These are phyloP conservation scores for Cryptoblepharus egeriae DNA, from an alignment of 2,797 vertebrate genomes.

Conservation along the genomic window DNA sequence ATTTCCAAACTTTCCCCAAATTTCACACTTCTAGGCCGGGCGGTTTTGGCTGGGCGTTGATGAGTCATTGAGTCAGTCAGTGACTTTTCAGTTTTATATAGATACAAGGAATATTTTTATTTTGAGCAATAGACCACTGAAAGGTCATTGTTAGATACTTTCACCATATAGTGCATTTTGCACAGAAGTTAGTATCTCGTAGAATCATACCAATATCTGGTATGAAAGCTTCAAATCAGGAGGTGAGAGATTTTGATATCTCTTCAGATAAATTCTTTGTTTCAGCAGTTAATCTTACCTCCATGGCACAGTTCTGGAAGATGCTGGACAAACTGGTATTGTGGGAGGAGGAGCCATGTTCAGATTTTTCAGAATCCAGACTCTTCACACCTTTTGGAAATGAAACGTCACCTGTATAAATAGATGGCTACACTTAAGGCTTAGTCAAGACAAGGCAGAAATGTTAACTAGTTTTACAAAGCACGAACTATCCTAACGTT, in stretches of 20 bases:
- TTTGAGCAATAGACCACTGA: too few relatives aligned
- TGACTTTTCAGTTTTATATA: too few relatives aligned
- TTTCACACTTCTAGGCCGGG: too few relatives aligned
- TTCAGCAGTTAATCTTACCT: slow-evolving; percentile 80
- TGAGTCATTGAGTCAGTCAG: too few relatives aligned
- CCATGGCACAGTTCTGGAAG: slow-evolving; percentile 93
- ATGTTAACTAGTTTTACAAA: not conserved
- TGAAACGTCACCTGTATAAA: slow-evolving; percentile 74
- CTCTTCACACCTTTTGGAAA: slow-evolving; percentile 79
- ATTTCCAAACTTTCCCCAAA: too few relatives aligned
- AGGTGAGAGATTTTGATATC: too few relatives aligned
- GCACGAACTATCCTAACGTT: not conserved
- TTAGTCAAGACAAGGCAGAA: not conserved
- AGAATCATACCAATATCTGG: too few relatives aligned
- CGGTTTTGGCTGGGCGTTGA: too few relatives aligned
- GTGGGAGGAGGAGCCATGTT: slow-evolving; percentile 90
- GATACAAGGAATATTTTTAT: not conserved
- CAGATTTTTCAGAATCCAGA: slow-evolving; percentile 87
- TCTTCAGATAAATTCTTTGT: not conserved
- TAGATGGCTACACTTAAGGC: not conserved
- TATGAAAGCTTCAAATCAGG: not conserved
- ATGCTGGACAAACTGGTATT: slow-evolving; percentile 96
- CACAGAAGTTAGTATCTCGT: not conserved
- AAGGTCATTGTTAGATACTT: too few relatives aligned
- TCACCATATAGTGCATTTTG: not conserved